Evolutionary conservation across 2,113 vertebrate genomes (phyloP).

Genomic region (Mustelus asterias): DNA sequence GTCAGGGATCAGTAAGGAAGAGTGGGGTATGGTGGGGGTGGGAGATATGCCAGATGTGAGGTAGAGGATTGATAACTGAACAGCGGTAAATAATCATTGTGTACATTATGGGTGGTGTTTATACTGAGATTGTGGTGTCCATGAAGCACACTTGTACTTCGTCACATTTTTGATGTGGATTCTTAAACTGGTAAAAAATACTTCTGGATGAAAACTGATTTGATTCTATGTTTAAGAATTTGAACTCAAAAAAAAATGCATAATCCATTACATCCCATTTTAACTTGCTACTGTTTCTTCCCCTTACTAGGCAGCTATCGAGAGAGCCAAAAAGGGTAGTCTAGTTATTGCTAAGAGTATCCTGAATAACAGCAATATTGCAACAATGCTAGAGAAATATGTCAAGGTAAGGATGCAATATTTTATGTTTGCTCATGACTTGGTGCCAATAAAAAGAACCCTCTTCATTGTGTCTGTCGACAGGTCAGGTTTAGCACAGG

Average conservation of each 20-base stretch:
- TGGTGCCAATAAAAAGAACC: not conserved
- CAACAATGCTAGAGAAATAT: constrained; percentile 68
- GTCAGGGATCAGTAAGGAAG: no score
- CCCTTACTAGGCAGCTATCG: constrained; percentile 52
- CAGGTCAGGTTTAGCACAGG: not conserved
- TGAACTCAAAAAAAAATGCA: not conserved
- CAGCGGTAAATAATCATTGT: not conserved
- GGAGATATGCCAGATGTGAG: no score
- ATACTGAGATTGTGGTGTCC: not conserved
- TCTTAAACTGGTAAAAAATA: not conserved
- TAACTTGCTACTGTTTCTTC: not conserved
- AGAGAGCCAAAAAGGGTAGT: constrained; percentile 67
- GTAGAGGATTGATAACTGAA: no score
- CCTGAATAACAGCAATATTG: constrained; percentile 64
- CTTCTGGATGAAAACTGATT: not conserved
- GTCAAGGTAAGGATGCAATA: constrained; percentile 54
- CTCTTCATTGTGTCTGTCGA: not conserved
- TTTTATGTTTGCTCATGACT: not conserved
- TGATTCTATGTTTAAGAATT: not conserved
- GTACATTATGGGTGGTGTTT: not conserved
- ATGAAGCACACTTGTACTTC: not conserved
- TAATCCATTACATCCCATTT: not conserved
- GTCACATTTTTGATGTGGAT: no score
- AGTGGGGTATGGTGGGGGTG: no score
- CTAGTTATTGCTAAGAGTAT: constrained; percentile 66